phyloP scores from a whole-genome alignment of 2,113 vertebrate genomes.

The Pionites leucogaster region DNA sequence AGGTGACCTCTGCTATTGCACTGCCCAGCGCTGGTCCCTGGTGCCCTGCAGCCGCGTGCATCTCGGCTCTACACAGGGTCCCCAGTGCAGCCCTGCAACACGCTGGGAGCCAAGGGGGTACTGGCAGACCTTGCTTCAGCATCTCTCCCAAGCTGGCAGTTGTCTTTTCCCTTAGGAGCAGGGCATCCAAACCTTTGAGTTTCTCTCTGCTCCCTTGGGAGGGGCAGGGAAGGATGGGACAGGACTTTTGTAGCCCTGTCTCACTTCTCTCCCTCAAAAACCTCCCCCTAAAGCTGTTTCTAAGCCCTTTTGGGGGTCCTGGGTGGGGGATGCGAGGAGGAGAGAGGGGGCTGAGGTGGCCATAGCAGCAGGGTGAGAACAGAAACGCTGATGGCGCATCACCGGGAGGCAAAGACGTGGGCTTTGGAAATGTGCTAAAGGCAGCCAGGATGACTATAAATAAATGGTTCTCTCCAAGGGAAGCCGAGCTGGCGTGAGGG shows the following conservation, averaged over 20 bases:
- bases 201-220: not conserved
- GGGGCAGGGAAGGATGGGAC: not conserved
- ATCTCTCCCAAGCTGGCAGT: not conserved
- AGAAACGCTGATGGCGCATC: not conserved
- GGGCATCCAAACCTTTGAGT: not conserved
- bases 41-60: accelerated
- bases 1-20: constrained; percentile 29
- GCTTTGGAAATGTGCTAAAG: constrained; percentile 50
- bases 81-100: not conserved
- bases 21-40: not conserved
- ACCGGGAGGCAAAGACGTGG: constrained; percentile 48
- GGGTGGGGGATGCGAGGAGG: not conserved
- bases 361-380: constrained; percentile 12
- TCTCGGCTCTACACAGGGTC: not conserved
- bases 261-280: not conserved
- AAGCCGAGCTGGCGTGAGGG: not conserved
- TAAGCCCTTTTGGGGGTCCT: not conserved
- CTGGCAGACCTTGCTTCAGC: not conserved
- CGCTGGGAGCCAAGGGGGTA: accelerated
- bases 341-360: not conserved
- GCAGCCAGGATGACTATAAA: constrained; percentile 50
- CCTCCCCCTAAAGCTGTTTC: not conserved
- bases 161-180: not conserved
- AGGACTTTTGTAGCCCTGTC: not conserved
- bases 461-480: constrained; percentile 29